phyloP scores from a whole-genome alignment of 2,113 vertebrate genomes.

The Pandion haliaetus region DNA sequence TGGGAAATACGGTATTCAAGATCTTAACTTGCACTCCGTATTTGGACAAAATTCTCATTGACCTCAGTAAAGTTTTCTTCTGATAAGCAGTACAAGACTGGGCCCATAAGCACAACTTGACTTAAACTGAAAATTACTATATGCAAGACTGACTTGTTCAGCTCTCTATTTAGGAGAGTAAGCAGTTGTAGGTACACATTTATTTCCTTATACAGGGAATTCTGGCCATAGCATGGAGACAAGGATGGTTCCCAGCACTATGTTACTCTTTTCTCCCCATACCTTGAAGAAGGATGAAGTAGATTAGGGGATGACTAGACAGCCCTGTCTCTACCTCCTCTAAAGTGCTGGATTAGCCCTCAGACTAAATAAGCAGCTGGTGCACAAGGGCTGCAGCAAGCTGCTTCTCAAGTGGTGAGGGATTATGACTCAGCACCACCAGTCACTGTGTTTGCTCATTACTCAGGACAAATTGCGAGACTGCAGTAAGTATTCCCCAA shows the following conservation, averaged over 20 bases:
- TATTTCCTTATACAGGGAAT: not conserved
- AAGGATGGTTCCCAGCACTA: not conserved
- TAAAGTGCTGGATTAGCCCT: not conserved
- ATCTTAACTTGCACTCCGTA: not conserved
- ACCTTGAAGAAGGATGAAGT: not conserved
- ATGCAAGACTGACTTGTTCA: not conserved
- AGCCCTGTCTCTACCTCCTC: not conserved
- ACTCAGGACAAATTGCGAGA: not conserved
- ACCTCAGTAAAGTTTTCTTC: not conserved
- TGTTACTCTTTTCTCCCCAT: not conserved
- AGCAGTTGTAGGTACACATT: not conserved
- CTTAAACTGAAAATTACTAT: not conserved
- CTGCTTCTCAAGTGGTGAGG: not conserved
- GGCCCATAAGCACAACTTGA: not conserved
- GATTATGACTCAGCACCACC: constrained; percentile 12
- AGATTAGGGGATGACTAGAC: not conserved
- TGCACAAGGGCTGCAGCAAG: not conserved
- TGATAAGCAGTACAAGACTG: not conserved
- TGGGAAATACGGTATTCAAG: not conserved
- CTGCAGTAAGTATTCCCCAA: not conserved
- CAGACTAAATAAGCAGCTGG: not conserved
- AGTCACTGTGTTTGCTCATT: not conserved
- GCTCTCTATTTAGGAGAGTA: not conserved
- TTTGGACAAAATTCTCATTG: not conserved
- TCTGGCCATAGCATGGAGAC: not conserved